Base-by-base conservation (phyloP, 37 sponge, comb jelly and placozoan genomes). In the Lycopodina hypogea region DNA sequence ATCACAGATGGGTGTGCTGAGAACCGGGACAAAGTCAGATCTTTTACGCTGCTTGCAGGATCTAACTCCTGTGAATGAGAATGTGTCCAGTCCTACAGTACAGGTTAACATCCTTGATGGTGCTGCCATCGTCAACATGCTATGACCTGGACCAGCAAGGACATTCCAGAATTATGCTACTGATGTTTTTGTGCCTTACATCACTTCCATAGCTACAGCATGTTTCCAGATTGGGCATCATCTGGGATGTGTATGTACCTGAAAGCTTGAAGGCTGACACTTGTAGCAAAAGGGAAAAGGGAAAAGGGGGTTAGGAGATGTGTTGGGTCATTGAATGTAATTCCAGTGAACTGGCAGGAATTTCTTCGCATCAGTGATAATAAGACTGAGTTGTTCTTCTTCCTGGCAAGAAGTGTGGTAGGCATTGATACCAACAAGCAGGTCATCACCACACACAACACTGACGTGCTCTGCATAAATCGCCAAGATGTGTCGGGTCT, bases 41-140 rank as follows among this genome's bases (percentile, higher is more conserved):
- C n/a, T n/a, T n/a, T n/a, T n/a, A n/a, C n/a, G n/a, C n/a, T n/a
- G n/a, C n/a, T 51, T 30, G 42, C n/a, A n/a, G n/a, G n/a, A n/a
- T n/a, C n/a, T n/a, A n/a, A n/a, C n/a, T n/a, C n/a, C n/a, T n/a
- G n/a, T n/a, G n/a, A n/a, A n/a, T n/a, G n/a, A n/a, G n/a, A n/a
- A n/a, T n/a, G n/a, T n/a, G n/a, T n/a, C n/a, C n/a, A n/a, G n/a
- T n/a, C n/a, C n/a, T n/a, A 22, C 29, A 36, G 69, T 33, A 30
- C 38, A 50, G 70, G 45, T 55, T 19, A 58, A 71, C 30, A 57
- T 81, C 7, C 40, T 81, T 71, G 81, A 81, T 71, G 72, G 82
- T 2, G 82, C 82, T 72, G 82, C 64, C 7, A 81, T 81, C 4
- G 39, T 81, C 3, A 71, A 81, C 28, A 81, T 81, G 82, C 73